These are phyloP conservation scores for Tupaia tana DNA, from an alignment of 2,113 vertebrate species.

Conservation along the genomic window DNA sequence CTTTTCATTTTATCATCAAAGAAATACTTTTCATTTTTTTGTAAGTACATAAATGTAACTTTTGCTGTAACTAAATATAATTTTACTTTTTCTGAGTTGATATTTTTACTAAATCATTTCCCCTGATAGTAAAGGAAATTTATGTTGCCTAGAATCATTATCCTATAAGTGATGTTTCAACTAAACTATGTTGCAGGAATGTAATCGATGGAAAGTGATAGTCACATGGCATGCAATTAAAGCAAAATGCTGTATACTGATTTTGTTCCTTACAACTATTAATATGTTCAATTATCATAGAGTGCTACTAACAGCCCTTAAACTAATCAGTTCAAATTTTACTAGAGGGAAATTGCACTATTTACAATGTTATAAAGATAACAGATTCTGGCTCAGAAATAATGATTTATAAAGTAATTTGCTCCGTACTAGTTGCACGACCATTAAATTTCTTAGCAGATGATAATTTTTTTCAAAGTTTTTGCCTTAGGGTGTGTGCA, in stretches of 20 bases:
- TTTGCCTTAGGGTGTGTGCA: no score
- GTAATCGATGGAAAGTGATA: not conserved
- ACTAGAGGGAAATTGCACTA: not conserved
- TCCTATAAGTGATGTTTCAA: not conserved
- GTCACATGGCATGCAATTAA: constrained; percentile 4
- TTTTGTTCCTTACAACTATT: constrained; percentile 43
- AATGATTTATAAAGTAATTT: constrained; percentile 20
- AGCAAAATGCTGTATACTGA: not conserved
- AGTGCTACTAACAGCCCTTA: constrained; percentile 20
- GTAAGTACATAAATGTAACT: not conserved
- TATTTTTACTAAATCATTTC: not conserved
- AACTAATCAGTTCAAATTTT: constrained; percentile 8
- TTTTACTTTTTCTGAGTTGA: constrained; percentile 31
- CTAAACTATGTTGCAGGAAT: not conserved
- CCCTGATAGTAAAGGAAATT: not conserved
- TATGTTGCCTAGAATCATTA: not conserved
- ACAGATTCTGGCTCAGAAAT: not conserved
- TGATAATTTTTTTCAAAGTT: not conserved
- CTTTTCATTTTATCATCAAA: not conserved
- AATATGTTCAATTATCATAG: constrained; percentile 34
- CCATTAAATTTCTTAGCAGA: not conserved
- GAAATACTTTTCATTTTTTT: not conserved
- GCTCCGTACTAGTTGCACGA: not conserved
- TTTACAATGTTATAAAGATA: constrained; percentile 25
- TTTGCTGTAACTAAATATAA: not conserved